Conservation (phyloP, 2,797 vertebrate species). For the Leptatherina wallacei region DNA sequence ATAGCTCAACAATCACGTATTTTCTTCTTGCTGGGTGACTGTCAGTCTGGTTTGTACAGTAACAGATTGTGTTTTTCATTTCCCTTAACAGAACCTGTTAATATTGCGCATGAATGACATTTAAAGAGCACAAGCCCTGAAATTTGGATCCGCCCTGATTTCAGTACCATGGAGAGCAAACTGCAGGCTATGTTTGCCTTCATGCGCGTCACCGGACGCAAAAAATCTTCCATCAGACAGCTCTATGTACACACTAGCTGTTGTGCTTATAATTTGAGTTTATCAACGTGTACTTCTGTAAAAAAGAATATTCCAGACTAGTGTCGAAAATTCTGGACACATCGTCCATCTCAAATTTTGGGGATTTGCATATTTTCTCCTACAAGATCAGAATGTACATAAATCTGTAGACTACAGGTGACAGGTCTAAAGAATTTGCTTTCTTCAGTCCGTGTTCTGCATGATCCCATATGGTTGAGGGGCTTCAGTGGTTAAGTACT, state of each 20-base stretch:
- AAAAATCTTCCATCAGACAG: background rate
- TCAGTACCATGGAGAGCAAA: slow-evolving; percentile 84
- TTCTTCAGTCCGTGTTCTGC: background rate
- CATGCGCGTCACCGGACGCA: background rate
- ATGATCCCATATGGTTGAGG: background rate
- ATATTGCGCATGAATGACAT: background rate
- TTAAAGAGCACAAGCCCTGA: background rate
- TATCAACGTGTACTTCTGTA: background rate
- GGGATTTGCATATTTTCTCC: background rate
- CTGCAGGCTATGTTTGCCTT: slow-evolving; percentile 17
- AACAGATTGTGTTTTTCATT: too few species aligned
- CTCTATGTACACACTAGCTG: background rate
- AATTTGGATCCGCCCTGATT: slow-evolving; percentile 31
- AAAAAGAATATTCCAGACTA: background rate
- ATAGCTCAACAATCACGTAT: background rate
- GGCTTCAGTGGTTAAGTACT: slow-evolving; percentile 62
- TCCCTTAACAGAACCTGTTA: background rate
- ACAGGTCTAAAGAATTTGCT: background rate
- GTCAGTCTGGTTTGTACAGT: background rate
- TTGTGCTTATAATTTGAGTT: background rate
- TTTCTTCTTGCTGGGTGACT: background rate
- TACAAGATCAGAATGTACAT: background rate
- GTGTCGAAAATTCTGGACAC: too few species aligned
- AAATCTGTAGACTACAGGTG: background rate
- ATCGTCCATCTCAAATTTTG: background rate